Base-by-base conservation (phyloP, 2,797 vertebrate genomes). In the Serranus cabrilla region DNA sequence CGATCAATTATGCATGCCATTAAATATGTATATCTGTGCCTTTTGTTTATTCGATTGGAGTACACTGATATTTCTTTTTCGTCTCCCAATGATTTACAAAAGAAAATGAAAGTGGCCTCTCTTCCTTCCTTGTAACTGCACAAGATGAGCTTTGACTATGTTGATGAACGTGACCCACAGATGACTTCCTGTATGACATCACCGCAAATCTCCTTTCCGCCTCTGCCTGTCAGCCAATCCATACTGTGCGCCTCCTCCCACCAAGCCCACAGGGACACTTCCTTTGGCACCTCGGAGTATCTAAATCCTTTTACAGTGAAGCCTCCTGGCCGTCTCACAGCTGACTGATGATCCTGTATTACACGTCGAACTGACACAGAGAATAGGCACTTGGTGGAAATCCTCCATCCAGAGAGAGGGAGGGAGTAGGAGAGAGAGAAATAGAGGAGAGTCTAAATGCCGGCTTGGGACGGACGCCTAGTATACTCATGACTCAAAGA, bases 1-100 rank as follows among this genome's bases (percentile, higher is more conserved):
- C 0, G 21, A 93, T 93, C 86, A 90, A 94, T 93, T 92, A 94
- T 94, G 91, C 89, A 94, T 92, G 59, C 78, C 71, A 91, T 94
- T 93, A 94, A 95, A 94, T 89, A 94, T 93, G 91, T 82, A 95
- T 93, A 91, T 94, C 89, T 80, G 78, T 90, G 85, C 89, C 90
- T 93, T 57, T 93, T 93, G 92, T 94, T 93, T 92, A 87, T 93
- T 91, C 82, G 80, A 90, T 93, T 86, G 85, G 88, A 88, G 71
- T 88, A 85, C 87, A 85, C 79, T 90, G 82, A 89, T 92, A 87
- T 87, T 86, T 88, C 82, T 85, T 74, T 84, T 78, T 77, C 84
- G 74, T 72, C 73, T 84, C 73, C 50, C 68, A 60, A 57, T 82
- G 87, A 91, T 91, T 90, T 78, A 87, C 73, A 79, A 83, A 61